Evolutionary conservation across 1,140 invertebrate genomes (phyloP).

Genomic region (Apolygus lucorum): DNA sequence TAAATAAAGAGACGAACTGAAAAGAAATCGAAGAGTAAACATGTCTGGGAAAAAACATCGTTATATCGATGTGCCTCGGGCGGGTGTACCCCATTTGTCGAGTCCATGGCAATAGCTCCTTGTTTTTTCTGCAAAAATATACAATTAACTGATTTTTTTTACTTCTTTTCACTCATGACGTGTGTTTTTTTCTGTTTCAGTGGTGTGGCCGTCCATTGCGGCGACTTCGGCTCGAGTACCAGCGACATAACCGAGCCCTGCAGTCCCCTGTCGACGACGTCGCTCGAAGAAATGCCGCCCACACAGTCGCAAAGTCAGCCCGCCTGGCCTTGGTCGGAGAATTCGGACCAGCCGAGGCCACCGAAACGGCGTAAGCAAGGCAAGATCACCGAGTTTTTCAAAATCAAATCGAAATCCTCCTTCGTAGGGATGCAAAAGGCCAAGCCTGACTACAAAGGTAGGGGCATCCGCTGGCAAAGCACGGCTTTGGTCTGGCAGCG

Average conservation of each 20-base stretch:
- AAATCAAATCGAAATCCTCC: slow-evolving; percentile 45
- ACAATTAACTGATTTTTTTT: no score
- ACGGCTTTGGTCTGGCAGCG: no score
- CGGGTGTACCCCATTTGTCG: no score
- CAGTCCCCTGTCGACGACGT: slow-evolving; percentile 56
- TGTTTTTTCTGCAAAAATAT: no score
- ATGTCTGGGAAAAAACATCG: no score
- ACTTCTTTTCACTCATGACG: no score
- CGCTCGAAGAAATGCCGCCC: slow-evolving; percentile 42
- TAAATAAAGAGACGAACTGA: no score
- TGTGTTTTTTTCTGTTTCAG: slow-evolving; percentile 43
- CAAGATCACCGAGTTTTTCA: slow-evolving; percentile 74
- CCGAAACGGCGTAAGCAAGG: slow-evolving; percentile 43
- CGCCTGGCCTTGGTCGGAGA: slow-evolving; percentile 32
- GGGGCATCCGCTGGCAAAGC: background rate
- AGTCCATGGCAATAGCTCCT: no score
- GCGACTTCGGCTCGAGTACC: slow-evolving; percentile 50
- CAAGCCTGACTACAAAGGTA: background rate
- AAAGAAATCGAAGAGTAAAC: no score
- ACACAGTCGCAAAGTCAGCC: slow-evolving; percentile 44
- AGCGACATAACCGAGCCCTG: slow-evolving; percentile 71
- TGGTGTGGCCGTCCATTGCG: slow-evolving; percentile 58
- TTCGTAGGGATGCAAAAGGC: background rate
- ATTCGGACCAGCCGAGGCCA: slow-evolving; percentile 37
- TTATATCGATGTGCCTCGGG: no score